Percentiles rank a stretch among this genome's conserved stretches.
Conservation (phyloP, 1,140 invertebrate genomes). For the Diabrotica virgifera region DNA sequence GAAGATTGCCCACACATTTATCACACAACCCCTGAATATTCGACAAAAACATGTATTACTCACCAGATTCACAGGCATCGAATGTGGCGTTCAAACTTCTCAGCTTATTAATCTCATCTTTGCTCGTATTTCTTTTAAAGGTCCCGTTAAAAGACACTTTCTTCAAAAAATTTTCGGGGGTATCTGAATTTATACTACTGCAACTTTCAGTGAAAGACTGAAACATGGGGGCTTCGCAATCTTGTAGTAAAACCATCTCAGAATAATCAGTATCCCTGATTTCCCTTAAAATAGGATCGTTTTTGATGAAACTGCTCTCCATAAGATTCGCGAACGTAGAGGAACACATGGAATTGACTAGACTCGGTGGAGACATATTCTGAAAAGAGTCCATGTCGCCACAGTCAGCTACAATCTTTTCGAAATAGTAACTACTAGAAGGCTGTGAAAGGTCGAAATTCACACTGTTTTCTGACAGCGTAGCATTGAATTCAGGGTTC, state of each 20-base stretch:
- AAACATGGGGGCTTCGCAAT: conserved; percentile 40
- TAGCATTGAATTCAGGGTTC: background rate
- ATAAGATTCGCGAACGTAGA: conserved; percentile 47
- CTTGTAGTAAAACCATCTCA: conserved; percentile 37
- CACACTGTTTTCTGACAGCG: conserved; percentile 27
- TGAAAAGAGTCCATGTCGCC: conserved; percentile 41
- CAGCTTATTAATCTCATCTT: conserved; percentile 5
- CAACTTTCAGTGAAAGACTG: conserved; percentile 45
- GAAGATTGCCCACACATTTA: too few species aligned
- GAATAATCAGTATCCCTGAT: conserved; percentile 45
- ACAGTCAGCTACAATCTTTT: conserved; percentile 35
- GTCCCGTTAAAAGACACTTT: conserved; percentile 30
- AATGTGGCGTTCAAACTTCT: too few species aligned
- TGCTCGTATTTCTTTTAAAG: conserved; percentile 21
- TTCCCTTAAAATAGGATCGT: conserved; percentile 44
- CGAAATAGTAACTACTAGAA: conserved; percentile 40
- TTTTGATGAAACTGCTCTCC: conserved; percentile 47
- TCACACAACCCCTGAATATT: too few species aligned
- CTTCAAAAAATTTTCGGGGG: conserved; percentile 40
- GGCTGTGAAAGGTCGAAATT: conserved; percentile 45
- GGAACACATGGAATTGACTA: conserved; percentile 47
- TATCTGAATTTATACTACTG: conserved; percentile 42
- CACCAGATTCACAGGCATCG: too few species aligned
- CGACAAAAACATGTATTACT: too few species aligned
- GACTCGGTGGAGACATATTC: conserved; percentile 47